Conservation (phyloP, 2,888 invertebrate genomes). For the Sisyra terminalis region DNA sequence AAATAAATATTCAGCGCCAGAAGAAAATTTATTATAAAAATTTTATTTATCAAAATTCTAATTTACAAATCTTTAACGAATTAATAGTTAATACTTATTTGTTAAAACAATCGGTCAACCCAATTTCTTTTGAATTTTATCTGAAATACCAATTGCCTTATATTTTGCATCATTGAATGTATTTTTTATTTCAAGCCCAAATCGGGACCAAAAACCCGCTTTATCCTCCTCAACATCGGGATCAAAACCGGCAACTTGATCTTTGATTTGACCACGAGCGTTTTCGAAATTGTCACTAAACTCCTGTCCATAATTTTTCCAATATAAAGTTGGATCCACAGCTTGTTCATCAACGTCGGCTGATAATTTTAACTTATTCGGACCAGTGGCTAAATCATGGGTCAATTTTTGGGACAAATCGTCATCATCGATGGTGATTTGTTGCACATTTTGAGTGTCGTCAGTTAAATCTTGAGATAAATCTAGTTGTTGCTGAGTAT, state of each 20-base stretch:
- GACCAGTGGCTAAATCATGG: neutral
- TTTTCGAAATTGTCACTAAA: neutral
- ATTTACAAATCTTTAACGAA: too few species aligned
- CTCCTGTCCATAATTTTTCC: constrained; percentile 1
- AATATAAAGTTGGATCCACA: neutral
- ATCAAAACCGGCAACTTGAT: neutral
- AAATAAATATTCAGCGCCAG: too few species aligned
- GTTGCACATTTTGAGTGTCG: neutral
- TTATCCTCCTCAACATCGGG: neutral
- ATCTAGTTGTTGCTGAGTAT: neutral
- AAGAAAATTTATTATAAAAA: constrained; percentile 1
- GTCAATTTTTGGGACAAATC: neutral
- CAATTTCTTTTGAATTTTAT: neutral
- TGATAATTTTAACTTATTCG: neutral
- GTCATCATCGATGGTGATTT: neutral
- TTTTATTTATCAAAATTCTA: too few species aligned
- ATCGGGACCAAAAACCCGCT: neutral
- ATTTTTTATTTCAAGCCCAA: neutral
- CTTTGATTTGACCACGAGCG: neutral
- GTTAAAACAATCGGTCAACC: too few species aligned
- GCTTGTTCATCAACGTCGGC: neutral
- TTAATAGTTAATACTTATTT: too few species aligned
- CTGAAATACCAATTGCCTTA: neutral
- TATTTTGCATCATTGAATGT: neutral
- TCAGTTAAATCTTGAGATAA: neutral